Conservation (phyloP, 2,113 vertebrate species). For the Nothobranchius furzeri region DNA sequence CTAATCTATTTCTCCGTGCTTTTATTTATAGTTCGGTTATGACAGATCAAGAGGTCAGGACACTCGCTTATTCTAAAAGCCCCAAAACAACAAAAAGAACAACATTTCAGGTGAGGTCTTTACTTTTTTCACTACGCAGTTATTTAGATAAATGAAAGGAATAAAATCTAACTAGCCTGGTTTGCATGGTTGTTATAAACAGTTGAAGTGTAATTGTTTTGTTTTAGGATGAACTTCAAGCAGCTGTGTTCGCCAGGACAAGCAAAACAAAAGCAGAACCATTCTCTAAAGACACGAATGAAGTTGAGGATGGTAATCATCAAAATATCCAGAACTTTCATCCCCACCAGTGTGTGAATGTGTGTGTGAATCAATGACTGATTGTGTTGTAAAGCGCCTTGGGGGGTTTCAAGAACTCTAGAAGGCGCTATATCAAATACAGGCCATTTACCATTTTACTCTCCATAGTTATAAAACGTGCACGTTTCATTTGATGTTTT, state of each 20-base stretch:
- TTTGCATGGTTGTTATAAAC: too few relatives aligned
- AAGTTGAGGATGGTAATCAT: slow-evolving; percentile 77
- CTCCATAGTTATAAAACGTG: not conserved
- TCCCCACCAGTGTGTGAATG: too few relatives aligned
- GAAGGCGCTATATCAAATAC: too few relatives aligned
- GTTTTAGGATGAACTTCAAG: slow-evolving; percentile 84
- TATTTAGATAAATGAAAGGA: too few relatives aligned
- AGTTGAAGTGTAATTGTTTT: not conserved
- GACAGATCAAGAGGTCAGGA: slow-evolving; percentile 73
- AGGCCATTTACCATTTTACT: not conserved
- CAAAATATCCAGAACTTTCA: not conserved
- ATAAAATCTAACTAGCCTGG: too few relatives aligned
- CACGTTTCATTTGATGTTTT: too few relatives aligned
- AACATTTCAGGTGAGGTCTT: slow-evolving; percentile 83
- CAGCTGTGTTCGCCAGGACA: slow-evolving; percentile 77
- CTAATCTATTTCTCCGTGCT: slow-evolving; percentile 15
- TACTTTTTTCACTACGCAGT: not conserved
- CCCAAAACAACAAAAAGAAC: slow-evolving; percentile 85
- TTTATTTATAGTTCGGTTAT: slow-evolving; percentile 23
- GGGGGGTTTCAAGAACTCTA: too few relatives aligned
- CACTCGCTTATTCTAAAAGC: slow-evolving; percentile 83
- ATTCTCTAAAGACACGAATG: slow-evolving; percentile 80
- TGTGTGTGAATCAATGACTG: too few relatives aligned
- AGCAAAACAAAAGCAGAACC: slow-evolving; percentile 62
- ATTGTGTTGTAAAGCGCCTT: too few relatives aligned